Evolutionary conservation across 1,140 invertebrate species (phyloP).

Genomic region (Drosophila ironensis): DNA sequence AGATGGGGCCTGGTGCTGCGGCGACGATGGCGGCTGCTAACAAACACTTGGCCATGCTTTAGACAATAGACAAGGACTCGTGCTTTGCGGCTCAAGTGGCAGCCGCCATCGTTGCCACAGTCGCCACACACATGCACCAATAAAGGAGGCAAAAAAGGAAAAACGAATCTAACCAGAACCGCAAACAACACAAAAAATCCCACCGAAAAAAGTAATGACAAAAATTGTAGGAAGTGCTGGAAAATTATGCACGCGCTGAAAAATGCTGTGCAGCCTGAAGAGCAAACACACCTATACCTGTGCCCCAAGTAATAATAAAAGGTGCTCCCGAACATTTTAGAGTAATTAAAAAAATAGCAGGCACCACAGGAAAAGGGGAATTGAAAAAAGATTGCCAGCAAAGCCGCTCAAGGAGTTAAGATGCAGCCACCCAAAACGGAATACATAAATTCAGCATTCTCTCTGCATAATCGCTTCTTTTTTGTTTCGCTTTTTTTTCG

Average conservation of each 20-base stretch:
- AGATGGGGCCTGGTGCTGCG: constrained; percentile 45
- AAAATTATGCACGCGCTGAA: constrained; percentile 75
- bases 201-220: constrained; percentile 75
- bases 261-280: constrained; percentile 63
- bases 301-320: constrained; percentile 61
- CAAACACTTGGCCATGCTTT: constrained; percentile 79
- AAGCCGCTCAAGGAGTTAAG: constrained; percentile 56
- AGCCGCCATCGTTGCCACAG: constrained; percentile 49
- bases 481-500: constrained; percentile 23
- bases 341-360: constrained; percentile 76
- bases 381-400: constrained; percentile 29
- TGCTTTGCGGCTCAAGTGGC: constrained; percentile 76
- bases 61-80: constrained; percentile 78
- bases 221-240: constrained; percentile 76
- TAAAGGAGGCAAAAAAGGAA: background rate
- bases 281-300: constrained; percentile 8
- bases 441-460: constrained; percentile 58
- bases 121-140: constrained; percentile 15
- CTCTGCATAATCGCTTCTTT: background rate
- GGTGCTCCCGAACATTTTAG: constrained; percentile 75
- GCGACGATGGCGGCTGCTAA: constrained; percentile 56
- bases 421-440: constrained; percentile 44
- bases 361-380: constrained; percentile 24
- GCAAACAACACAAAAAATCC: constrained; percentile 43
- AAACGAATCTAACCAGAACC: constrained; percentile 27